Evolutionary conservation across 2,797 vertebrate species (phyloP).

Genomic region (Periophthalmus magnuspinnatus): DNA sequence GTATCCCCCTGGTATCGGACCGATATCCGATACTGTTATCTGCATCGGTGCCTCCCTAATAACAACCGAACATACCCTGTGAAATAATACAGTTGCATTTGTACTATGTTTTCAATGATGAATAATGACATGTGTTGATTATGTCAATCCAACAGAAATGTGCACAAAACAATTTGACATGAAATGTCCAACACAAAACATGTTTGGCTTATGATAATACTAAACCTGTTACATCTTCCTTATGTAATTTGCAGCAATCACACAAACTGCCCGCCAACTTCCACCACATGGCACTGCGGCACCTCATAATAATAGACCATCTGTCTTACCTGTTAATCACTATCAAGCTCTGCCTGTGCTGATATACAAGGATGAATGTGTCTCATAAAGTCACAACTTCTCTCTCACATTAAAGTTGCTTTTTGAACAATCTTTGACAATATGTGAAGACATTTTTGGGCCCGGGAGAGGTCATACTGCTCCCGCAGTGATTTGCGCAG

Average conservation of each 20-base stretch:
- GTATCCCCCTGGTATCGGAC: too few species aligned
- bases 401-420: constrained; percentile 7
- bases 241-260: constrained; percentile 14
- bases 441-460: background rate
- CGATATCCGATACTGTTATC: too few species aligned
- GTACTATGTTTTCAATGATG: too few species aligned
- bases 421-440: background rate
- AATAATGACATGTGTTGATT: too few species aligned
- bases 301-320: constrained; percentile 31
- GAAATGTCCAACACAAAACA: background rate
- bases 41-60: too few species aligned
- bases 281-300: constrained; percentile 9
- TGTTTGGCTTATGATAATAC: background rate
- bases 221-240: constrained; percentile 10
- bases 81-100: too few species aligned
- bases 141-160: too few species aligned
- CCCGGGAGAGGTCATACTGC: background rate
- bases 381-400: constrained; percentile 3
- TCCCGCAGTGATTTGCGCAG: background rate
- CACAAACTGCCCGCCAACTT: constrained; percentile 14
- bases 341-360: constrained; percentile 15
- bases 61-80: too few species aligned
- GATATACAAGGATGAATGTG: constrained; percentile 1
- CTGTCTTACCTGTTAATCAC: constrained; percentile 15
- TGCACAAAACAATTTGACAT: background rate